Base-by-base conservation (phyloP, 2,113 vertebrate genomes). In the Himantopus leucocephalus region DNA sequence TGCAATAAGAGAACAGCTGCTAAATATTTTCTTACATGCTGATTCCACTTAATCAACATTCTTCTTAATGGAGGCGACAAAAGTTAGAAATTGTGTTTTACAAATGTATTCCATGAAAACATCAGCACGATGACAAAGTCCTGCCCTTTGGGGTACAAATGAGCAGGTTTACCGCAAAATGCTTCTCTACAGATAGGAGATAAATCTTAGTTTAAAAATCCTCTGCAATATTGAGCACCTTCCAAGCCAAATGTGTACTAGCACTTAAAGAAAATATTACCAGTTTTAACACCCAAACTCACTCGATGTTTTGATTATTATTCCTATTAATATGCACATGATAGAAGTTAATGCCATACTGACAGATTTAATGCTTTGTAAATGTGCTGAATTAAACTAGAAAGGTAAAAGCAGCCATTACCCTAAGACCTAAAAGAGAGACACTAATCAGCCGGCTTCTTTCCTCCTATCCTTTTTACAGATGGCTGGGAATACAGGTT, bases 321-420 rank as follows among this genome's bases (percentile, higher is more conserved):
- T 95, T 97, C 86, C 94, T 96, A 91, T 96, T 97, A 98, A 97
- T 94, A 97, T 96, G 93, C 87, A 95, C 90, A 90, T 89, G 97
- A 96, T 90, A 92, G 96, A 97, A 96, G 92, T 96, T 90, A 96
- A 95, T 95, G 94, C 94, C 92, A 90, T 95, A 85, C 66, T 95
- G 97, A 92, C 96, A 97, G 97, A 96, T 97, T 97, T 96, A 97
- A 79, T 87, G 91, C 90, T 98, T 97, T 97, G 93, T 96, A 95
- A 98, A 98, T 97, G 95, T 94, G 92, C 93, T 95, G 94, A 96
- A 92, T 97, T 95, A 96, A 97, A 96, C 79, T 75, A 91, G 88
- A 97, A 97, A 97, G 94, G 96, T 96, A 97, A 97, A 97, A 97
- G 96, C 92, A 92, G 85, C 91, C 75, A 91, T 97, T 93, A 90